phyloP scores from a whole-genome alignment of 2,888 invertebrate genomes.

The Agrotis exclamationis region DNA sequence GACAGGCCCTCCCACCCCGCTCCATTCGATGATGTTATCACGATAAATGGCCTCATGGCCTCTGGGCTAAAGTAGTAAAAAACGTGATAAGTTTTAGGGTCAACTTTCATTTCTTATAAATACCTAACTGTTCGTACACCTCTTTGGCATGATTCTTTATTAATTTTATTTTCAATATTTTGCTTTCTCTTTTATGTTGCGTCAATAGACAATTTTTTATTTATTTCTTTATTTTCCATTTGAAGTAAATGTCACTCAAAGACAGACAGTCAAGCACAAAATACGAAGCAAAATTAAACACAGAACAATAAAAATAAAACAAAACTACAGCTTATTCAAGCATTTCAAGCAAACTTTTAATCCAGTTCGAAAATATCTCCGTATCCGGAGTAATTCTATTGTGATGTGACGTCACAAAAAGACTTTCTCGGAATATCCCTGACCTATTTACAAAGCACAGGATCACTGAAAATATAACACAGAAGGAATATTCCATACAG shows the following conservation, averaged over 20 bases:
- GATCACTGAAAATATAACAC: background rate
- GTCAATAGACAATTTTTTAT: no score
- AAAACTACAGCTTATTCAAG: background rate
- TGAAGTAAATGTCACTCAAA: background rate
- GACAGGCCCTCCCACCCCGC: no score
- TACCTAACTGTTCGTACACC: no score
- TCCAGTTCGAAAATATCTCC: conserved; percentile 17
- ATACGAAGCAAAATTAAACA: background rate
- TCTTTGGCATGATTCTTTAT: no score
- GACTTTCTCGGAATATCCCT: conserved; percentile 28
- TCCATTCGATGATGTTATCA: no score
- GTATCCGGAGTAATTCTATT: conserved; percentile 45
- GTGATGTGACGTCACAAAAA: conserved; percentile 39
- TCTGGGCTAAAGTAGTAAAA: no score
- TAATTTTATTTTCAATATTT: no score
- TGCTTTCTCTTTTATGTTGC: no score
- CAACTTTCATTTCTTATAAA: no score
- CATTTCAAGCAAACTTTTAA: conserved; percentile 21
- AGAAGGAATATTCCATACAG: background rate
- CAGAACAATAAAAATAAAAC: conserved; percentile 16
- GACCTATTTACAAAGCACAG: conserved; percentile 47
- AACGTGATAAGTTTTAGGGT: no score
- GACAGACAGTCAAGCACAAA: background rate
- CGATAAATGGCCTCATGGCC: no score
- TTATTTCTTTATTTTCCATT: no score